Evolutionary conservation across 2,888 invertebrate species (phyloP), one percentile per base, ranked within the genome.

Genomic region (Caenorhabditis sulstoni): DNA sequence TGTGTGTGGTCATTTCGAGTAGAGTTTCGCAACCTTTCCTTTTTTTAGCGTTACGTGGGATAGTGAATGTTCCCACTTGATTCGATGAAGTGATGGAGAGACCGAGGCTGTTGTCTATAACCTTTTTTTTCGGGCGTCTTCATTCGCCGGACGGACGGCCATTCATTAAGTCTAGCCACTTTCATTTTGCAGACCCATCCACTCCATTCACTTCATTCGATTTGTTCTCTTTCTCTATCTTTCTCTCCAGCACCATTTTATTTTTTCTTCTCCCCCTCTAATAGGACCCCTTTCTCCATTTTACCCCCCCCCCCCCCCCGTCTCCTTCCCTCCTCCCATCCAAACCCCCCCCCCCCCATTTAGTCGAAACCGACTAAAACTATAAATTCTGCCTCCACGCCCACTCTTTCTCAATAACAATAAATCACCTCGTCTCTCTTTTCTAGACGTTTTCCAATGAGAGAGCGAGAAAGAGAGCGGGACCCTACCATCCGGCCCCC

Each of bases 1-100:
- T n/a, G n/a, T n/a, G n/a, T n/a, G n/a, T n/a, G n/a, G n/a, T n/a
- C 29, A 59, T 52, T 29, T 22, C n/a, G n/a, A n/a, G n/a, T n/a
- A 18, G 41, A 68, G 59, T 68, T 68, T 68, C 68, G 68, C 68
- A 68, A 68, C 59, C 29, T 59, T 52, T 52, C 44, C 14, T 8
- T 14, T 41, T 41, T 41, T 45, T 14, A 16, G n/a, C 47, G 29
- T 7, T 7, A n/a, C 29, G 29, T 7, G 4, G 29, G 29, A n/a
- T 29, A 7, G 3, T 29, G 29, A 29, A 7, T 29, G 29, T 29
- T 29, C 29, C 7, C 7, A 7, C 16, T 44, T 44, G 44, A 44
- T 44, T 44, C 44, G 16, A 44, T 44, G 14, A 44, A 44, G 16
- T 44, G 14, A 44, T 7, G 12, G 44, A 44, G 14, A 44, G 39